Percentiles rank a stretch among this genome's conserved stretches.
phyloP scores from a whole-genome alignment of 2,888 invertebrate species.

The Leucophenga montana region DNA sequence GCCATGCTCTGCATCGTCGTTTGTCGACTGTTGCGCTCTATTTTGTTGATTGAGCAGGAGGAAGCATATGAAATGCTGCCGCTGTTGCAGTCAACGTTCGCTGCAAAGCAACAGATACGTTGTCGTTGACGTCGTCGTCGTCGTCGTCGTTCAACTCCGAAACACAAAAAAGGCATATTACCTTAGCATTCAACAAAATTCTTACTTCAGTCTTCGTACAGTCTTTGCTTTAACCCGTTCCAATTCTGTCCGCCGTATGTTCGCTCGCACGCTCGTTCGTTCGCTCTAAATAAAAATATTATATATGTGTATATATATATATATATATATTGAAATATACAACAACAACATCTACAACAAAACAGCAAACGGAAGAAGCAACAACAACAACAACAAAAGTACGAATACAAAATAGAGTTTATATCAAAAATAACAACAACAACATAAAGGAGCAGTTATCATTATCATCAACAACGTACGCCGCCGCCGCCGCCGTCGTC shows the following conservation, averaged over 20 bases:
- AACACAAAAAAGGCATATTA: conserved; percentile 73
- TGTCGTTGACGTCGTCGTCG: conserved; percentile 30
- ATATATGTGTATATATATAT: conserved; percentile 47
- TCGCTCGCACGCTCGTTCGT: conserved; percentile 69
- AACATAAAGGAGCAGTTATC: conserved; percentile 37
- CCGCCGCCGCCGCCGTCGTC: conserved; percentile 36
- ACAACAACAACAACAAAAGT: conserved; percentile 45
- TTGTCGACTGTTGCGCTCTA: conserved; percentile 57
- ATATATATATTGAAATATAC: conserved; percentile 46
- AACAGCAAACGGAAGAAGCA: conserved; percentile 34
- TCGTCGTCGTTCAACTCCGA: conserved; percentile 65
- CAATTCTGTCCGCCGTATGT: conserved; percentile 74
- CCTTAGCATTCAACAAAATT: conserved; percentile 73
- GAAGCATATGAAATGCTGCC: conserved; percentile 51
- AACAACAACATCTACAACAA: conserved; percentile 42
- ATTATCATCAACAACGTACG: conserved; percentile 41
- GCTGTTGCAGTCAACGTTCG: conserved; percentile 24
- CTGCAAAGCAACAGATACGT: conserved; percentile 54
- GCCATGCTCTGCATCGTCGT: not conserved
- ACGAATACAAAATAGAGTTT: conserved; percentile 27
- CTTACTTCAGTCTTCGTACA: conserved; percentile 75
- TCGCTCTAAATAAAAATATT: conserved; percentile 65
- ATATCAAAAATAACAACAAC: conserved; percentile 34
- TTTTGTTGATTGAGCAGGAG: conserved; percentile 59
- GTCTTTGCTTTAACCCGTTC: conserved; percentile 75